These are phyloP conservation scores for Cynopterus sphinx DNA, from an alignment of 2,797 vertebrate genomes.

Conservation along the genomic window DNA sequence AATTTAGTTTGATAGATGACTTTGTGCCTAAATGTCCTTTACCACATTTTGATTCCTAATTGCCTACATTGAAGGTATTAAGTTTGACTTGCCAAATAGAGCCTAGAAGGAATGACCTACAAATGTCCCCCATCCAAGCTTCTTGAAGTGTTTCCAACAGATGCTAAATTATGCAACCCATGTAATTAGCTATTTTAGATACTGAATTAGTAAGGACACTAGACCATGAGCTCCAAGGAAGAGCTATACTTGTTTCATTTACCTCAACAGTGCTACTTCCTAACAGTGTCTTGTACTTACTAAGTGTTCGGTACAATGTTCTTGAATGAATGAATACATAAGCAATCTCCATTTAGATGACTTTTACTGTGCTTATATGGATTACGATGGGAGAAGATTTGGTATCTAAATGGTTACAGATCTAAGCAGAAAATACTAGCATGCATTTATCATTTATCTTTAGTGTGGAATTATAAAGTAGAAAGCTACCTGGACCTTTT, in stretches of 20 bases:
- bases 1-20: conserved; percentile 55
- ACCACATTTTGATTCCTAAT: conserved; percentile 53
- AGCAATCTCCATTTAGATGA: neutral
- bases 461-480: neutral
- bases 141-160: neutral
- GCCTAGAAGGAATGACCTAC: conserved; percentile 20
- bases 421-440: neutral
- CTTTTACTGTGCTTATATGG: neutral
- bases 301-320: neutral
- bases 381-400: neutral
- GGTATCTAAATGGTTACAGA: neutral
- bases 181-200: conserved; percentile 11
- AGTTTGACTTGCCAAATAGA: conserved; percentile 62
- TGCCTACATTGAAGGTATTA: conserved; percentile 48
- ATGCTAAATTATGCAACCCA: neutral
- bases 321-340: neutral
- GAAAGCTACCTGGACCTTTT: neutral
- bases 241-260: neutral
- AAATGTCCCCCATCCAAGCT: neutral
- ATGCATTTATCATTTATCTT: neutral
- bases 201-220: neutral
- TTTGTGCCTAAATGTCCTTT: conserved; percentile 56
- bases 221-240: neutral
- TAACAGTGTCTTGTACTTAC: neutral
- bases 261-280: neutral